phyloP scores from a whole-genome alignment of 2,888 invertebrate species.

The Epinotia nisella region DNA sequence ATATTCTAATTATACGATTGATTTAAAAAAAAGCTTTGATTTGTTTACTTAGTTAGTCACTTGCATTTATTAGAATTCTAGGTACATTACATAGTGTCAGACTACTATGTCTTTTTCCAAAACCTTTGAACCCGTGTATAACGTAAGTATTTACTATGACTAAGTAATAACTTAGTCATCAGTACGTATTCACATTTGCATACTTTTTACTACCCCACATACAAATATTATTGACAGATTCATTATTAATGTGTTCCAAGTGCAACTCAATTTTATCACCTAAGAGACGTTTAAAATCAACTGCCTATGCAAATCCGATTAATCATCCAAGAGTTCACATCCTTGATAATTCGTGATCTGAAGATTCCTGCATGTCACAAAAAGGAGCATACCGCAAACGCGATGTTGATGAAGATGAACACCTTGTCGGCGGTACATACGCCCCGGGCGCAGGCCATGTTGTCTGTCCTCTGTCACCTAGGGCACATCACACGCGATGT shows the following conservation, averaged over 20 bases:
- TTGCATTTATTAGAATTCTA: no score
- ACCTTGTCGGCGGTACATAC: slow-evolving; percentile 74
- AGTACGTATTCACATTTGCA: no score
- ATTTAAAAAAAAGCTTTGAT: no score
- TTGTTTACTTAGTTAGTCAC: no score
- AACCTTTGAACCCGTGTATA: no score
- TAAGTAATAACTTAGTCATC: no score
- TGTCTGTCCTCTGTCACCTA: slow-evolving; percentile 21
- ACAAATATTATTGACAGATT: no score
- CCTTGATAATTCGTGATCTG: slow-evolving; percentile 12
- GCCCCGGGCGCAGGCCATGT: slow-evolving; percentile 70
- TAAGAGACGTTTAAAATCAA: background rate
- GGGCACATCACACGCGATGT: slow-evolving; percentile 44
- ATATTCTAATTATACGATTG: no score
- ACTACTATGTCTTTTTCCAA: no score
- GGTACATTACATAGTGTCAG: no score
- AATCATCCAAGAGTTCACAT: slow-evolving; percentile 7
- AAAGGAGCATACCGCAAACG: slow-evolving; percentile 69
- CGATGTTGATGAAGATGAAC: slow-evolving; percentile 81
- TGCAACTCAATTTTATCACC: slow-evolving; percentile 7
- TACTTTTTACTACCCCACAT: no score
- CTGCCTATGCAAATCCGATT: slow-evolving; percentile 13
- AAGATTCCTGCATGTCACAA: background rate
- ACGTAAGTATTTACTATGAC: no score
- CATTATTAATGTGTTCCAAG: background rate